A percentile compares a stretch with the other conserved stretches of the same genome.
phyloP scores from a whole-genome alignment of 1,140 invertebrate genomes.

The roundworm (Caenorhabditis elegans) region DNA sequence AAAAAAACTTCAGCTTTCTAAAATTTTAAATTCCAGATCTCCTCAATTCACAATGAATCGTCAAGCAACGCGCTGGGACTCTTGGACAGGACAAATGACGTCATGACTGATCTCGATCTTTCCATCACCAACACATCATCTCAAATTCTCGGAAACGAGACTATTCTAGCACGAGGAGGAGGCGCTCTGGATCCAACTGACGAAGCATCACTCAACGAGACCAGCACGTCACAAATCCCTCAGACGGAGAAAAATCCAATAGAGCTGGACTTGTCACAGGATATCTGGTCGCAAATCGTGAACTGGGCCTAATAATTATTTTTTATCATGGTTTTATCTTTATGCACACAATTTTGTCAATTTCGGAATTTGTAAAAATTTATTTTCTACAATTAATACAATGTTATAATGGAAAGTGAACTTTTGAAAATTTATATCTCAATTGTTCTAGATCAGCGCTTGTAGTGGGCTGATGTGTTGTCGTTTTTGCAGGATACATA shows the following conservation, averaged over 20 bases:
- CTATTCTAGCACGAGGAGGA: not conserved
- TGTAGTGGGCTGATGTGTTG: too few species aligned
- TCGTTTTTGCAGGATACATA: too few species aligned
- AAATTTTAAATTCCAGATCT: not conserved
- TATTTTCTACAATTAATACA: too few species aligned
- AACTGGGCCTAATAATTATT: too few species aligned
- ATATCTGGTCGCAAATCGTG: not conserved
- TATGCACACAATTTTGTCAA: too few species aligned
- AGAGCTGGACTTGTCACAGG: not conserved
- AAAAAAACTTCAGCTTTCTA: not conserved
- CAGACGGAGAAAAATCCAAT: not conserved
- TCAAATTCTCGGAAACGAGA: not conserved
- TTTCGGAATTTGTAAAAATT: too few species aligned
- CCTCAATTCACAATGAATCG: not conserved
- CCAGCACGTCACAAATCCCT: not conserved
- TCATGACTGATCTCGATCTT: not conserved
- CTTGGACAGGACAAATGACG: not conserved
- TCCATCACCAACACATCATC: not conserved
- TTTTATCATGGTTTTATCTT: too few species aligned
- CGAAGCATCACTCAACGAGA: not conserved
- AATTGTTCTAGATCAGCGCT: too few species aligned
- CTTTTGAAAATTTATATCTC: too few species aligned
- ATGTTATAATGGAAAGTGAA: too few species aligned
- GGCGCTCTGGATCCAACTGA: not conserved
- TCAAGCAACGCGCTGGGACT: not conserved